phyloP scores from a whole-genome alignment of 2,113 vertebrate species.

The Microcebus lehilahytsara region DNA sequence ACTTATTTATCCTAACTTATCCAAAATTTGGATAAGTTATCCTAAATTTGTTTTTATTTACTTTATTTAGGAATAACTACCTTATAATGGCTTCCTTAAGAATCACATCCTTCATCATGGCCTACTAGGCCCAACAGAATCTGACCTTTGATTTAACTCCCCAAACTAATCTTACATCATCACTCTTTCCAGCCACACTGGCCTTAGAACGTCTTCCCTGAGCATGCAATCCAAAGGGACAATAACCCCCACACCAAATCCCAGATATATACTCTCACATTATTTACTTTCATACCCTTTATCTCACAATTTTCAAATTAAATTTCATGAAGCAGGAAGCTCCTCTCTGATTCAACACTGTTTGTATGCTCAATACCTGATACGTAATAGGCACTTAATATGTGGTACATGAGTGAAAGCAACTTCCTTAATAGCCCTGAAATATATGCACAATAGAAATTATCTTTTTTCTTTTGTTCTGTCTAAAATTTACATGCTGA shows the following conservation, averaged over 20 bases:
- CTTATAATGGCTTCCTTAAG: background rate
- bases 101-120: background rate
- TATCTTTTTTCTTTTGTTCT: background rate
- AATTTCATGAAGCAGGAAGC: background rate
- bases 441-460: background rate
- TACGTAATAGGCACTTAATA: background rate
- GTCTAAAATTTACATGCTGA: conserved; percentile 11
- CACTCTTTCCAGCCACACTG: background rate
- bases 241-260: background rate
- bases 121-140: background rate
- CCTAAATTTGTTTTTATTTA: background rate
- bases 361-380: background rate
- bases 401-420: background rate
- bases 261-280: background rate
- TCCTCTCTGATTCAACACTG: background rate
- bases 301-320: background rate
- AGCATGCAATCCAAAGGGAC: background rate
- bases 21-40: background rate
- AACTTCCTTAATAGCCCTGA: background rate
- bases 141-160: background rate
- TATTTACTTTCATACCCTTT: background rate
- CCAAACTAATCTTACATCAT: background rate
- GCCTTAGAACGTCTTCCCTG: background rate
- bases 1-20: background rate
- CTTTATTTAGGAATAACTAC: conserved; percentile 34